These are phyloP conservation scores for Mus minutoides DNA, from an alignment of 2,797 vertebrate genomes.

Conservation along the genomic window DNA sequence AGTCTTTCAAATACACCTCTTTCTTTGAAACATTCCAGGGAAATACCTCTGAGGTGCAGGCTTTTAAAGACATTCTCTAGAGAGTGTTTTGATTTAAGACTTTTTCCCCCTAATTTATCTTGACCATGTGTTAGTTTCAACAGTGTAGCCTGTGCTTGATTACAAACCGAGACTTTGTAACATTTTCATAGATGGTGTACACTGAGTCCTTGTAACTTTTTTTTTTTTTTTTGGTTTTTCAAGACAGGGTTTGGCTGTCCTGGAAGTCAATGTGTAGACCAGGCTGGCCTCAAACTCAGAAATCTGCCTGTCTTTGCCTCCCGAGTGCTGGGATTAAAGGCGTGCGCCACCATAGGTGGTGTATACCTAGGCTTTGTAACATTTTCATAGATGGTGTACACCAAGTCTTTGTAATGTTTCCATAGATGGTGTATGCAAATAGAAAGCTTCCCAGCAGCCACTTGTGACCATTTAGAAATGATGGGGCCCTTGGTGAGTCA, in stretches of 20 bases:
- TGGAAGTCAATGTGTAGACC: too few relatives aligned
- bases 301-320: too few relatives aligned
- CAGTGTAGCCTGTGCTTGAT: not conserved
- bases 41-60: slow-evolving; percentile 19
- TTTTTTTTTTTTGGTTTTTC: too few relatives aligned
- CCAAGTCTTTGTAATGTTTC: too few relatives aligned
- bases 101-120: slow-evolving; percentile 23
- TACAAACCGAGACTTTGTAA: slow-evolving; percentile 35
- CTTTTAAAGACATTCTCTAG: slow-evolving; percentile 51
- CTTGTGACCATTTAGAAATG: slow-evolving; percentile 53
- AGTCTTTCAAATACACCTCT: slow-evolving; percentile 51
- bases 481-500: slow-evolving; percentile 51
- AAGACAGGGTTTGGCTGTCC: too few relatives aligned
- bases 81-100: not conserved
- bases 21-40: slow-evolving; percentile 61
- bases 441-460: slow-evolving; percentile 36
- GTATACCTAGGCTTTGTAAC: too few relatives aligned
- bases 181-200: slow-evolving; percentile 13
- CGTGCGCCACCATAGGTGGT: too few relatives aligned
- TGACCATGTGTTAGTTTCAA: slow-evolving; percentile 59
- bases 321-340: too few relatives aligned
- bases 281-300: too few relatives aligned
- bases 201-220: too few relatives aligned
- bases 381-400: too few relatives aligned
- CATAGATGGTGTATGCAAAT: not conserved